A percentile compares a stretch with the other conserved stretches of the same genome.
phyloP scores from a whole-genome alignment of 2,113 vertebrate genomes.

The Hippocampus zosterae region DNA sequence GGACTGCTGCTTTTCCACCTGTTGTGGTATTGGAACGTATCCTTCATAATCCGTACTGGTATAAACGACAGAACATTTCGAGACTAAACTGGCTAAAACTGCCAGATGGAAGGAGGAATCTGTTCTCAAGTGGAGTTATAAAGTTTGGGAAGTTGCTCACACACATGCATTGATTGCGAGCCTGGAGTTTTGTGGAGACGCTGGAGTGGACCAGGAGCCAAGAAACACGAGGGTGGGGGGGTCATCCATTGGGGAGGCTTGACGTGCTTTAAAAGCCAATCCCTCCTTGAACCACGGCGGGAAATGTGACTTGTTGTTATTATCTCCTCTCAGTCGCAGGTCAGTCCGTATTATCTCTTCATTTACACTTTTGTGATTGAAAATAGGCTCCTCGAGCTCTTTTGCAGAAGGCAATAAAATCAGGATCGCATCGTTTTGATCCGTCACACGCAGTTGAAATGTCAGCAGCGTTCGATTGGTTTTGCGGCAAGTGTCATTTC shows the following conservation, averaged over 20 bases:
- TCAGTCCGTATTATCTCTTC: constrained; percentile 11
- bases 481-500: neutral
- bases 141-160: neutral
- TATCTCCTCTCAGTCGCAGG: constrained; percentile 6
- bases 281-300: constrained; percentile 39
- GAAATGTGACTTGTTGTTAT: constrained; percentile 25
- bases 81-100: too few species aligned
- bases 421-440: constrained; percentile 31
- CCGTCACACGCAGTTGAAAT: constrained; percentile 20
- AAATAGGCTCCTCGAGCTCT: neutral
- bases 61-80: too few species aligned
- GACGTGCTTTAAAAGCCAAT: constrained; percentile 53
- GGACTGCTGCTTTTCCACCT: too few species aligned
- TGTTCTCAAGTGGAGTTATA: neutral
- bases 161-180: constrained; percentile 20
- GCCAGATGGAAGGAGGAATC: too few species aligned
- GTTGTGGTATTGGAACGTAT: too few species aligned
- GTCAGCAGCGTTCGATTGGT: neutral
- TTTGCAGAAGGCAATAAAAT: constrained; percentile 29
- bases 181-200: constrained; percentile 34
- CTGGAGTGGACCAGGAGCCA: constrained; percentile 45
- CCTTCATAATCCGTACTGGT: too few species aligned
- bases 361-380: constrained; percentile 6
- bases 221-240: constrained; percentile 51
- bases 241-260: constrained; percentile 43